A percentile compares a stretch with the other conserved stretches of the same genome.
phyloP scores from a whole-genome alignment of 2,888 invertebrate species.

The Unio delphinus region DNA sequence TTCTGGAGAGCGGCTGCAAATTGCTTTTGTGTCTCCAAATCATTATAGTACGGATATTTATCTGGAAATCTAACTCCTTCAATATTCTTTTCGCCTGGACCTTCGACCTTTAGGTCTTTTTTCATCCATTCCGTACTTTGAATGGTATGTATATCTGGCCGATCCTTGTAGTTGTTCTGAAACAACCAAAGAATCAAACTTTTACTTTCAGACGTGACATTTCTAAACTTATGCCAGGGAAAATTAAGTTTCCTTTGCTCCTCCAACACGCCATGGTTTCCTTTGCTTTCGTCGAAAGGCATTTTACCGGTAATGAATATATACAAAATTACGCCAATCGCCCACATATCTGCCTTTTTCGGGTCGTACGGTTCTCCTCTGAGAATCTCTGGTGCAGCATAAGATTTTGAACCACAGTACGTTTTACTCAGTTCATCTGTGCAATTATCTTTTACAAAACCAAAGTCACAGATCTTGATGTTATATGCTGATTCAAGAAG shows the following conservation, averaged over 20 bases:
- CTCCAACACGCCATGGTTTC: constrained; percentile 64
- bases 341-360: constrained; percentile 73
- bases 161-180: constrained; percentile 51
- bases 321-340: constrained; percentile 73
- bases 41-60: no score
- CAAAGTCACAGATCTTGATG: constrained; percentile 73
- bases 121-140: constrained; percentile 49
- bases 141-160: constrained; percentile 59
- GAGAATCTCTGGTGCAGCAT: constrained; percentile 73
- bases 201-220: constrained; percentile 50
- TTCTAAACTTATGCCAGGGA: constrained; percentile 63
- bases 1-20: no score
- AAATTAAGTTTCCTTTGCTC: constrained; percentile 64
- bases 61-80: neutral
- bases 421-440: constrained; percentile 69
- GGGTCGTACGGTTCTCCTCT: constrained; percentile 73
- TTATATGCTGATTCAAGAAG: constrained; percentile 71
- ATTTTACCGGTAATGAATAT: constrained; percentile 72
- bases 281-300: constrained; percentile 73
- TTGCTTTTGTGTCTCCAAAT: no score
- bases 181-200: constrained; percentile 59
- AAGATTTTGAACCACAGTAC: constrained; percentile 74
- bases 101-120: constrained; percentile 14
- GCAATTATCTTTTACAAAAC: constrained; percentile 69
- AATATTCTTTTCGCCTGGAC: neutral